Percentiles rank a stretch among this genome's conserved stretches.
phyloP scores from a whole-genome alignment of 2,888 invertebrate genomes.

The Eristalis pertinax region DNA sequence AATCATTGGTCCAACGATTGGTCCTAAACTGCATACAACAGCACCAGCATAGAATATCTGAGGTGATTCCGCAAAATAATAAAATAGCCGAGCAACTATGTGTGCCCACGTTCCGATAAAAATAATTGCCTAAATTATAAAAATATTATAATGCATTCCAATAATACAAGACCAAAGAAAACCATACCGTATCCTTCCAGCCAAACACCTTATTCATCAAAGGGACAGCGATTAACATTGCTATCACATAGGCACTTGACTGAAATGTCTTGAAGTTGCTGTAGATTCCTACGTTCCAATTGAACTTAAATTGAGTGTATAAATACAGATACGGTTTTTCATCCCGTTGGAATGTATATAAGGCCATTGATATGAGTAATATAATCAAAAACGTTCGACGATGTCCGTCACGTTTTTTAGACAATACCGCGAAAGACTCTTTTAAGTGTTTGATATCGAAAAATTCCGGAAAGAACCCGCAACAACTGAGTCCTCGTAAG shows the following conservation, averaged over 20 bases:
- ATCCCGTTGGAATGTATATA: constrained; percentile 92
- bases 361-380: constrained; percentile 88
- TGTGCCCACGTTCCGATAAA: constrained; percentile 88
- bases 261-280: constrained; percentile 89
- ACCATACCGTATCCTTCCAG: constrained; percentile 86
- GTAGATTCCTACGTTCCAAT: constrained; percentile 87
- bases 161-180: neutral
- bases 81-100: constrained; percentile 86
- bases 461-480: constrained; percentile 86
- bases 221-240: constrained; percentile 88
- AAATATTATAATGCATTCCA: constrained; percentile 6
- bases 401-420: constrained; percentile 84
- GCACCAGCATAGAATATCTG: constrained; percentile 87
- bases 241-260: constrained; percentile 87
- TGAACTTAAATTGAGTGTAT: constrained; percentile 87
- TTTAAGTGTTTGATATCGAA: constrained; percentile 87
- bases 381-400: constrained; percentile 86
- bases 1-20: constrained; percentile 89
- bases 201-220: constrained; percentile 86
- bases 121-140: constrained; percentile 84
- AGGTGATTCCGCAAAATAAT: constrained; percentile 83
- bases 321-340: constrained; percentile 89
- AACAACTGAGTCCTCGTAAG: constrained; percentile 83
- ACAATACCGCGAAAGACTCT: constrained; percentile 85
- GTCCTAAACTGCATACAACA: constrained; percentile 88